Evolutionary conservation across 2,888 invertebrate genomes (phyloP), one percentile per base, ranked within the genome.

Genomic region (Spisula solida): DNA sequence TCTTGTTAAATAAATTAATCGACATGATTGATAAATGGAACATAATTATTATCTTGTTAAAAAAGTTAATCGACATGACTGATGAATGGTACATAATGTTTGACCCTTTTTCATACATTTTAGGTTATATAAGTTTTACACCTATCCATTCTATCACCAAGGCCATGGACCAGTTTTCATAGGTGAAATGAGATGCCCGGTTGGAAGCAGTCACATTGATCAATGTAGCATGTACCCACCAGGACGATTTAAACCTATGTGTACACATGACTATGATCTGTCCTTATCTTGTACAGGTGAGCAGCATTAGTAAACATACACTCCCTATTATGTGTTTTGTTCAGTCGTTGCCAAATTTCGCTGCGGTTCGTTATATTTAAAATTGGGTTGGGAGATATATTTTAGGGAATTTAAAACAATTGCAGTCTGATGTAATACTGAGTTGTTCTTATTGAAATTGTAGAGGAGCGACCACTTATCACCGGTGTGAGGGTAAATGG

Each of bases 231-330:
- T 34, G 18, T 56, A 31, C 18, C 31, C 81, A 20, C 81, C 81
- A 20, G 56, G 60, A 31, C 14, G 81, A 34, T 18, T n/a, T 25
- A n/a, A 66, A 8, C 60, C 81, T 55, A 18, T 25, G 25, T 56
- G 34, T 60, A 29, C 81, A 31, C 81, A 81, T 14, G 20, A 18
- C 18, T 20, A 60, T 29, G 81, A 81, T 31, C 31, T 81, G n/a
- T 81, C 60, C 10, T 34, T 81, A 34, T 56, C 55, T 16, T 81
- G 81, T n/a, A 81, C 56, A 81, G 0, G 81, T 81, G n/a, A 48
- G 81, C 51, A 60, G 25, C 2, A 8, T 8, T 31, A 51, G 20
- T 20, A 5, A 51, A 16, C 0, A 14, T 51, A 16, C 6, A 51
- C 1, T 16, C 6, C 51, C 12, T 51, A 16, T 12, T 16, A 16